Conservation (phyloP, 1,140 invertebrate genomes). For the Centruroides sculpturatus region DNA sequence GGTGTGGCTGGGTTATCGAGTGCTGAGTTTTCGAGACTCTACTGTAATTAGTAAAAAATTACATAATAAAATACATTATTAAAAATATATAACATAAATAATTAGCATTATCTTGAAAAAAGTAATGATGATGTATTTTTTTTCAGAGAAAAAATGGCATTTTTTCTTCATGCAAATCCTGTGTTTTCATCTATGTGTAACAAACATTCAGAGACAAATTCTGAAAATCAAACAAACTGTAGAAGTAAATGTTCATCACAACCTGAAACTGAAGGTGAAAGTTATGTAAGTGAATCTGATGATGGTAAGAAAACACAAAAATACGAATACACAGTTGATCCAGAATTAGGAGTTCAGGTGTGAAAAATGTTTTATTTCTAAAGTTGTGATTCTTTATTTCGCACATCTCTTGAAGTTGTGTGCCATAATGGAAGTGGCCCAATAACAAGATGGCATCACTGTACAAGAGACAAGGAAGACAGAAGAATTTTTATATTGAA, state of each 20-base stretch:
- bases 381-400: slow-evolving; percentile 2
- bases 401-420: background rate
- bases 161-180: slow-evolving; percentile 52
- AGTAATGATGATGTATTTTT: background rate
- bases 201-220: background rate
- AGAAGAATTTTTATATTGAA: too few relatives aligned
- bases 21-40: too few relatives aligned
- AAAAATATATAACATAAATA: too few relatives aligned
- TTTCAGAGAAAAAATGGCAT: slow-evolving; percentile 83
- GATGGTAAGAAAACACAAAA: slow-evolving; percentile 1
- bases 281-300: background rate
- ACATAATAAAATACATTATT: too few relatives aligned
- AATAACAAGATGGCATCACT: too few relatives aligned
- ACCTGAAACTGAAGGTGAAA: background rate
- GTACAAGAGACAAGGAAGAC: too few relatives aligned
- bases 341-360: slow-evolving; percentile 19
- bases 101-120: too few relatives aligned
- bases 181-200: slow-evolving; percentile 10
- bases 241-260: slow-evolving; percentile 1
- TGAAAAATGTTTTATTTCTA: slow-evolving; percentile 1
- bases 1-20: too few relatives aligned
- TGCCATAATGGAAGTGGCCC: background rate
- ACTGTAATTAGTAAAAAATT: too few relatives aligned
- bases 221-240: background rate
- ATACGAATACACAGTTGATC: slow-evolving; percentile 19